Evolutionary conservation across 92 coral and sea anemone species (phyloP).

Genomic region (Palythoa grandiflora): DNA sequence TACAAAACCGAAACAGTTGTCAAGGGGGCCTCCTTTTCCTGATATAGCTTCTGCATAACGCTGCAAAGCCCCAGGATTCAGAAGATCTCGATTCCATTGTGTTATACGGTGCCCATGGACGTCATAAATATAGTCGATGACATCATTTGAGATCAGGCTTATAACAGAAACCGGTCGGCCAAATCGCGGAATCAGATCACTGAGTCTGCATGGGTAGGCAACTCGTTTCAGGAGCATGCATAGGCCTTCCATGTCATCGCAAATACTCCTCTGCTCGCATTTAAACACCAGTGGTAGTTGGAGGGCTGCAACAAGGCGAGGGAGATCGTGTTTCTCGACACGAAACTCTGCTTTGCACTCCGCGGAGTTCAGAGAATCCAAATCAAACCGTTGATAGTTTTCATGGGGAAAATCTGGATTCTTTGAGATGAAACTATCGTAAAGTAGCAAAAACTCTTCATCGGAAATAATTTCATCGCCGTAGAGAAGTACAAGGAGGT

Average conservation of each 20-base stretch:
- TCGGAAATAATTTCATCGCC: conserved; percentile 15
- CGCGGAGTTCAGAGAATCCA: conserved; percentile 43
- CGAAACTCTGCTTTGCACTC: conserved; percentile 43
- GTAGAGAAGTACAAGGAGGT: conserved; percentile 13
- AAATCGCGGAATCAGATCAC: conserved; percentile 51
- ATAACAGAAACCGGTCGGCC: conserved; percentile 51
- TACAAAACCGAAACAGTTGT: conserved; percentile 14
- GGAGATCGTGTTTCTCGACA: conserved; percentile 12
- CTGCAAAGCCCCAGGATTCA: conserved; percentile 39
- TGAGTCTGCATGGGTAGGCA: conserved; percentile 45
- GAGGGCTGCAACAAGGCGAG: conserved; percentile 17
- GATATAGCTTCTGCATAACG: conserved; percentile 9
- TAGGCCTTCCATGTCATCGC: conserved; percentile 44
- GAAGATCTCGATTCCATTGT: conserved; percentile 35
- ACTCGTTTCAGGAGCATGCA: conserved; percentile 30
- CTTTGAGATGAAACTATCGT: conserved; percentile 42
- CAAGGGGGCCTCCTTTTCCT: conserved; percentile 15
- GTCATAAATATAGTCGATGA: conserved; percentile 26
- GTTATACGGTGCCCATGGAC: conserved; percentile 49
- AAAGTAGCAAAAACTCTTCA: conserved; percentile 21
- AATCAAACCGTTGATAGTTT: conserved; percentile 30
- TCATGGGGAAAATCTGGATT: conserved; percentile 48
- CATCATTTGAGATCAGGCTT: conserved; percentile 29
- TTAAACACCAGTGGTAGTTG: conserved; percentile 26
- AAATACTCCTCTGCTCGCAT: conserved; percentile 46